Base-by-base conservation (phyloP, 2,888 invertebrate species). In the Dendrolimus houi region DNA sequence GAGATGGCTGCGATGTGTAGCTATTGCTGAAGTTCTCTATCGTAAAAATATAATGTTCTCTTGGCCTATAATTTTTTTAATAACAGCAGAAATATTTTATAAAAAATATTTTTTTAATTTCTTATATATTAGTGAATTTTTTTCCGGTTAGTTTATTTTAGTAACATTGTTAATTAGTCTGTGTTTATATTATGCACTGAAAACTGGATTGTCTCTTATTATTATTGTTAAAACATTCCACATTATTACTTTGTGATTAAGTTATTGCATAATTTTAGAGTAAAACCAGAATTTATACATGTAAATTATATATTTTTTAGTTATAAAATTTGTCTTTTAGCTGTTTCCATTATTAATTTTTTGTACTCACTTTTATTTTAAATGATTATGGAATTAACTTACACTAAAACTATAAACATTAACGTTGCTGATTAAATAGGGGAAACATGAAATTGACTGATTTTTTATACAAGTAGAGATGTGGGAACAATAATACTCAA, bases 401-500 rank as follows among this genome's bases (percentile, higher is more conserved):
- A 47, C 47, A 47, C 1, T 12, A 7, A 9, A 47, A 10, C 47
- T 8, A 6, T 47, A 47, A 10, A 47, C 47, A 47, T 10, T 47
- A 47, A 47, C 2, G 47, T 47, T 47, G 47, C 47, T 10, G 47
- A 47, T 47, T 9, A 47, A 10, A 47, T 47, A 47, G 47, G 9
- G 9, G 9, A 10, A 47, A 47, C 47, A 47, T 47, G 47, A 71
- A 71, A 71, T 74, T 64, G 83, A 82, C 83, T 82, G 83, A 82
- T 67, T 79, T 77, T 69, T 69, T 68, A 64, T 75, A 77, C 63
- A 71, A 70, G 67, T 72, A 77, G 71, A 69, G 61, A 75, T 73
- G 74, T 71, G 83, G 85, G 85, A 84, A 75, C 85, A 85, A 79
- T 72, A 76, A 74, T 74, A 78, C 71, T 79, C 77, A 79, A 73